phyloP scores from a whole-genome alignment of 2,888 invertebrate genomes.

The Fragum whitleyi region DNA sequence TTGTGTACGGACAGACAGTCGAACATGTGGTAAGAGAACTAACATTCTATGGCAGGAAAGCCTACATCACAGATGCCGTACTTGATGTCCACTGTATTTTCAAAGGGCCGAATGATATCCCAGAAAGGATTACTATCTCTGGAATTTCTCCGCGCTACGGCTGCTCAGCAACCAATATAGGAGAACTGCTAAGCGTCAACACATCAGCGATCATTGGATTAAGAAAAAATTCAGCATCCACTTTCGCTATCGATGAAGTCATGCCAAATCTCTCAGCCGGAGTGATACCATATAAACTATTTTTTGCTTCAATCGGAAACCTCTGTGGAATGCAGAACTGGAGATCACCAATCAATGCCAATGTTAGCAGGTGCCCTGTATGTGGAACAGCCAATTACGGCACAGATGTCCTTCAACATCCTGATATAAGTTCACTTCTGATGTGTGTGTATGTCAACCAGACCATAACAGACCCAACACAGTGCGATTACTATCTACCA shows the following conservation, averaged over 20 bases:
- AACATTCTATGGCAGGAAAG: constrained; percentile 2
- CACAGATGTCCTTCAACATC: background rate
- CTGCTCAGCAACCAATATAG: constrained; percentile 46
- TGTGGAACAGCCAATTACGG: constrained; percentile 50
- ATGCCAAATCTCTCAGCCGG: constrained; percentile 47
- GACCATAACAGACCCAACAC: constrained; percentile 25
- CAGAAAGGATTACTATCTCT: constrained; percentile 28
- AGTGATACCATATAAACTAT: constrained; percentile 29
- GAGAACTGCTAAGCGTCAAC: constrained; percentile 35
- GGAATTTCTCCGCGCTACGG: constrained; percentile 46
- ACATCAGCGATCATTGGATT: constrained; percentile 47
- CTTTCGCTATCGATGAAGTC: constrained; percentile 43
- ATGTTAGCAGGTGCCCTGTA: constrained; percentile 51
- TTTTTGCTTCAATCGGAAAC: constrained; percentile 42
- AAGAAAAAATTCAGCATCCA: constrained; percentile 22
- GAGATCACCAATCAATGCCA: constrained; percentile 40
- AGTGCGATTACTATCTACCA: constrained; percentile 43
- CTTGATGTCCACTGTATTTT: constrained; percentile 54
- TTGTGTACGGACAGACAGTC: constrained; percentile 48
- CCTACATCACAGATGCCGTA: constrained; percentile 45
- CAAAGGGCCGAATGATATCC: constrained; percentile 23
- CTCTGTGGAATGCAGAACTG: constrained; percentile 53
- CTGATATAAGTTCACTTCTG: background rate
- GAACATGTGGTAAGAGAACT: constrained; percentile 31
- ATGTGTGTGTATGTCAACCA: constrained; percentile 27